Percentiles rank a stretch among this genome's conserved stretches.
Conservation (phyloP, 2,888 invertebrate species). For the Nomada ferruginata region DNA sequence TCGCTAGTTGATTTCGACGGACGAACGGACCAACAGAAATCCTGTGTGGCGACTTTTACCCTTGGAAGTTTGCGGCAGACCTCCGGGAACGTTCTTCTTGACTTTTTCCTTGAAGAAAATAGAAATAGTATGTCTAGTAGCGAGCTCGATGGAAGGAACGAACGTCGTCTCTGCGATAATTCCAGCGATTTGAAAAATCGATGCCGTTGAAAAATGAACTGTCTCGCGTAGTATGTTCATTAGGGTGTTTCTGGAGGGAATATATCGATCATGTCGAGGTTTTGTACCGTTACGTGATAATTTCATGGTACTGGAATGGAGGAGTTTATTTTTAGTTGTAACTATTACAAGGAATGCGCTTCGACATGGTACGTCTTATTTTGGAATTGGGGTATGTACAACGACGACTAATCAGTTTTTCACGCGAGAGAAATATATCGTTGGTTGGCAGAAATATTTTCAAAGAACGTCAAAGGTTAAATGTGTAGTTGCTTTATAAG, state of each 20-base stretch:
- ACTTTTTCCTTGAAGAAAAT: not conserved
- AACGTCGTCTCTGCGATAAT: slow-evolving; percentile 17
- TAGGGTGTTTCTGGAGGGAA: slow-evolving; percentile 2
- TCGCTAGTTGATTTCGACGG: slow-evolving; percentile 71
- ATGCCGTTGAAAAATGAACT: slow-evolving; percentile 10
- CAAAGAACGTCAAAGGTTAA: too few relatives aligned
- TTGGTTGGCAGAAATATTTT: too few relatives aligned
- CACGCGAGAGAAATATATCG: too few relatives aligned
- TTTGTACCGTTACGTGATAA: not conserved
- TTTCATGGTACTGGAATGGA: not conserved
- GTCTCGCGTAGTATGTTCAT: not conserved
- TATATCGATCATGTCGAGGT: not conserved
- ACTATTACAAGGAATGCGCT: too few relatives aligned
- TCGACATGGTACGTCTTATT: too few relatives aligned
- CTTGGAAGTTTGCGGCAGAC: not conserved
- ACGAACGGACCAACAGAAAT: slow-evolving; percentile 30
- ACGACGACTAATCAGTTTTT: too few relatives aligned
- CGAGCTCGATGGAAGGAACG: not conserved
- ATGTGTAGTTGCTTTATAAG: too few relatives aligned
- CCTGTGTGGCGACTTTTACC: slow-evolving; percentile 8
- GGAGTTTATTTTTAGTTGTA: too few relatives aligned
- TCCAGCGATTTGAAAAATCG: slow-evolving; percentile 17
- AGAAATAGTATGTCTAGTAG: slow-evolving; percentile 18
- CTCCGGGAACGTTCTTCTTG: not conserved
- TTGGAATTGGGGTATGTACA: too few relatives aligned